Evolutionary conservation across 2,888 invertebrate species (phyloP).

Genomic region (Pocota personata): DNA sequence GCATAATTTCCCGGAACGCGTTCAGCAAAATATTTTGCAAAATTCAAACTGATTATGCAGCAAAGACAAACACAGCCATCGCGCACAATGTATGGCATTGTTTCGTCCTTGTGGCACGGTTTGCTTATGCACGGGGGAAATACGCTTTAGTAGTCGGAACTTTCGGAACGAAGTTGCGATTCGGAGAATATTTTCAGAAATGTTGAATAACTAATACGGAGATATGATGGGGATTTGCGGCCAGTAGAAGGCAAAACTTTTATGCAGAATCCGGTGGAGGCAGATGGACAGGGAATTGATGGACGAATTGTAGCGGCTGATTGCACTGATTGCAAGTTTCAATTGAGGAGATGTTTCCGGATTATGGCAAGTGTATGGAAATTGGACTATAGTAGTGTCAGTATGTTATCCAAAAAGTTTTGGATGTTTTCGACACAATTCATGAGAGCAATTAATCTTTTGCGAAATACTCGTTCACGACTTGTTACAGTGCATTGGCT

Average conservation of each 20-base stretch:
- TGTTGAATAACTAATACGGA: constrained; percentile 53
- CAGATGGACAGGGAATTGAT: constrained; percentile 48
- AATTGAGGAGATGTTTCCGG: constrained; percentile 16
- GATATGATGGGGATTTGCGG: constrained; percentile 54
- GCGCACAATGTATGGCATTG: neutral
- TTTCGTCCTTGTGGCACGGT: constrained; percentile 35
- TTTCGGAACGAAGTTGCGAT: neutral
- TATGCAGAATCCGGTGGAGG: constrained; percentile 8
- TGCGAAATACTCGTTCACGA: too few relatives aligned
- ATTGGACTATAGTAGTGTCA: neutral
- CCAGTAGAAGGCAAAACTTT: constrained; percentile 16
- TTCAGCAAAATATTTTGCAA: constrained; percentile 18
- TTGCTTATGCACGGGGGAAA: constrained; percentile 32
- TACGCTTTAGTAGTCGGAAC: constrained; percentile 21
- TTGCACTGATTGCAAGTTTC: constrained; percentile 49
- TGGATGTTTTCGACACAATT: neutral
- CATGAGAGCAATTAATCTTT: neutral
- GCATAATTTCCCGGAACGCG: constrained; percentile 29
- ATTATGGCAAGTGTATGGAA: neutral
- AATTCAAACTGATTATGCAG: constrained; percentile 19
- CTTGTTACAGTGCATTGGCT: too few relatives aligned
- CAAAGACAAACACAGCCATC: constrained; percentile 5
- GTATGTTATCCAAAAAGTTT: neutral
- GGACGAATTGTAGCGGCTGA: constrained; percentile 15
- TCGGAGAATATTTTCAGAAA: constrained; percentile 42